Percentiles rank a stretch among this genome's conserved stretches.
phyloP scores from a whole-genome alignment of 2,797 vertebrate genomes.

The Parambassis ranga region DNA sequence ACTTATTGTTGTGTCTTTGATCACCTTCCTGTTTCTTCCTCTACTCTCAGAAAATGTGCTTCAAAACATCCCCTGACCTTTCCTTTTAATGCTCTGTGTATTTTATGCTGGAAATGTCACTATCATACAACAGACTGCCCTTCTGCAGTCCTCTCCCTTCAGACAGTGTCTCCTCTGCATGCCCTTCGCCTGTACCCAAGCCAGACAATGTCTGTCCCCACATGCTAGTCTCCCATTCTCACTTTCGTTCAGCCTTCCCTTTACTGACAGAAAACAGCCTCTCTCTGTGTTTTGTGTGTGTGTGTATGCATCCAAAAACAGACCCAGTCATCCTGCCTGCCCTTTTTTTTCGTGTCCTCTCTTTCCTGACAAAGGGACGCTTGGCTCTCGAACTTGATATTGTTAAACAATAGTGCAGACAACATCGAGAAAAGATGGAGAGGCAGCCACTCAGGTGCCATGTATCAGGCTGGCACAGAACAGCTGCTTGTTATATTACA shows the following conservation, averaged over 20 bases:
- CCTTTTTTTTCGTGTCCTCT: constrained; percentile 1
- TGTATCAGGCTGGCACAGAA: constrained; percentile 14
- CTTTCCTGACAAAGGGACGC: constrained; percentile 17
- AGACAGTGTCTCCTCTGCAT: constrained; percentile 21
- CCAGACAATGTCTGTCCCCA: constrained; percentile 15
- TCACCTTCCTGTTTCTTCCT: neutral
- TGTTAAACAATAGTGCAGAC: constrained; percentile 22
- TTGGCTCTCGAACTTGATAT: constrained; percentile 20
- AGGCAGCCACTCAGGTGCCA: neutral
- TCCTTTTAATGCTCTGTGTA: neutral
- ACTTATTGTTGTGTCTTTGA: neutral
- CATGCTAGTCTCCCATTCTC: constrained; percentile 8
- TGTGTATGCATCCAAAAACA: constrained; percentile 6
- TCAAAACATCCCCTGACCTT: constrained; percentile 1
- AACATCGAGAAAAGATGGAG: neutral
- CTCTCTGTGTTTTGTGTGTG: constrained; percentile 2
- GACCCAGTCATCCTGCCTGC: neutral
- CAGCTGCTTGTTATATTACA: neutral
- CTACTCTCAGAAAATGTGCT: neutral
- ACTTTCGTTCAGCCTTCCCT: constrained; percentile 15
- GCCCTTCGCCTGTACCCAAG: constrained; percentile 14
- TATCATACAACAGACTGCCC: neutral
- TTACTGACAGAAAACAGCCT: constrained; percentile 1
- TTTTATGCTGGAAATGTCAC: constrained; percentile 17
- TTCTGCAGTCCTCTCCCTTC: neutral